A percentile compares a stretch with the other conserved stretches of the same genome.
Conservation (phyloP, 2,888 invertebrate species). For the Platycnemis pennipes region DNA sequence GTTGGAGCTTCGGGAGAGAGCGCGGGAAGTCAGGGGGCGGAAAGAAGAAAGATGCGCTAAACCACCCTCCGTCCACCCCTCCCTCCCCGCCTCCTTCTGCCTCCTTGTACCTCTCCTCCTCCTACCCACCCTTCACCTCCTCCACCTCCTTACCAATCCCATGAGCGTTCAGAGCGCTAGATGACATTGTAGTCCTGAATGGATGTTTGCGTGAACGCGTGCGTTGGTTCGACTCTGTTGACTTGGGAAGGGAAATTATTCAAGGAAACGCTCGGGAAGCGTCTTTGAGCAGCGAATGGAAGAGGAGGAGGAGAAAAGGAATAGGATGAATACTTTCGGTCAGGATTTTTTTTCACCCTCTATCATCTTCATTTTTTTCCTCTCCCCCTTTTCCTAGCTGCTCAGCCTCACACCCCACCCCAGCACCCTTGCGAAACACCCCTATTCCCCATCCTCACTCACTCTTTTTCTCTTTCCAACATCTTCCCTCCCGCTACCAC, state of each 20-base stretch:
- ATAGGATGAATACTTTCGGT: not conserved
- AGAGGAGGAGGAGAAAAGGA: not conserved
- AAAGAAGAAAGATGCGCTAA: not conserved
- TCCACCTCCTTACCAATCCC: not conserved
- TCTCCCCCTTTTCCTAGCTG: not conserved
- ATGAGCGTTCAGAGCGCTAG: not conserved
- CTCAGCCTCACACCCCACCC: not conserved
- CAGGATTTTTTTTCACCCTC: not conserved
- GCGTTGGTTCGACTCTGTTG: not conserved
- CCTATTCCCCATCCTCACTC: not conserved
- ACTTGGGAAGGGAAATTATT: not conserved
- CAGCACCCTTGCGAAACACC: not conserved
- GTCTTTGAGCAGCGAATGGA: not conserved
- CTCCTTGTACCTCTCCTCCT: not conserved
- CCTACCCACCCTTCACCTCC: not conserved
- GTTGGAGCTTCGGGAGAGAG: not conserved
- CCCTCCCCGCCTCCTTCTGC: not conserved
- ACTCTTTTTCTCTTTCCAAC: not conserved
- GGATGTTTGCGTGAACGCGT: not conserved
- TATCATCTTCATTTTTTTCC: not conserved
- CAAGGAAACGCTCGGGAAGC: conserved; percentile 10
- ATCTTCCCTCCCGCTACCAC: not conserved
- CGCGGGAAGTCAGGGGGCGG: not conserved
- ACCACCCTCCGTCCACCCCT: not conserved
- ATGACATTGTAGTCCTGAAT: not conserved